phyloP scores from a whole-genome alignment of 2,113 vertebrate genomes.

The Heptranchias perlo region DNA sequence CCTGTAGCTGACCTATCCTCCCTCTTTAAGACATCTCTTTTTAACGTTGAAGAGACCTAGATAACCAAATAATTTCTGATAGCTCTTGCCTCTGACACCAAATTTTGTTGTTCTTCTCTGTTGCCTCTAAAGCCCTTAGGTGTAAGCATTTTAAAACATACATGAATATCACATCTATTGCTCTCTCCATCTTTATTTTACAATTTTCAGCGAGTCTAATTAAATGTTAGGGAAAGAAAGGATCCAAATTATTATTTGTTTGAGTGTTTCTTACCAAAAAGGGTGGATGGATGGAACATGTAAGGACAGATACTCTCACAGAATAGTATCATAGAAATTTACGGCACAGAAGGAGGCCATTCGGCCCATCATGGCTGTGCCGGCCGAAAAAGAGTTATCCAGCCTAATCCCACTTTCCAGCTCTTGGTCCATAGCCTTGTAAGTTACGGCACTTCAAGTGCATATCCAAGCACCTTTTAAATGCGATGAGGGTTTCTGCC shows the following conservation, averaged over 20 bases:
- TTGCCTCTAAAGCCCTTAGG: not conserved
- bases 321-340: no score
- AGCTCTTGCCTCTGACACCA: not conserved
- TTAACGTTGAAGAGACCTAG: not conserved
- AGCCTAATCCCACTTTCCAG: no score
- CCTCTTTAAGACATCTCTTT: not conserved
- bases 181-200: not conserved
- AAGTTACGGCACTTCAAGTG: no score
- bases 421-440: no score
- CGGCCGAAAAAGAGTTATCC: no score
- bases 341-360: no score
- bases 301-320: not conserved
- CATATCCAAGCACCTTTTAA: no score
- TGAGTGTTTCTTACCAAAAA: not conserved
- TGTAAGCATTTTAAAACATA: not conserved
- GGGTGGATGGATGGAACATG: not conserved
- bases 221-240: not conserved
- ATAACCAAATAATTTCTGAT: not conserved
- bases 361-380: no score
- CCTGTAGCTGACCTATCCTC: not conserved
- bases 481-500: no score
- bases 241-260: not conserved
- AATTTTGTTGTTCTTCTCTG: not conserved
- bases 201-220: not conserved
- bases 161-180: not conserved